Conservation (phyloP, 1,140 invertebrate genomes). For the Dreissena polymorpha region DNA sequence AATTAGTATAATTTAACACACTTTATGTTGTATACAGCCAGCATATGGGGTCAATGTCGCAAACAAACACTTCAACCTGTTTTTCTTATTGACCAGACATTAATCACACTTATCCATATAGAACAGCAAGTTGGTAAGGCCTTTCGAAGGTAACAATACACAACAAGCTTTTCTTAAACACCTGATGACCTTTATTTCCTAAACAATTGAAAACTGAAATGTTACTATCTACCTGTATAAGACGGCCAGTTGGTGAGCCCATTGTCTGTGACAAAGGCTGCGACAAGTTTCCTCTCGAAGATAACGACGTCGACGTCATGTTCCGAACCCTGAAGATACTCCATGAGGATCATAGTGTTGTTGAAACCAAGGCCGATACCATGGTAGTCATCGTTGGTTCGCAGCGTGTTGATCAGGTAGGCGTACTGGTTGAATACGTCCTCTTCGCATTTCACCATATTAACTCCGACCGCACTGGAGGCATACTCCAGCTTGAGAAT, state of each 20-base stretch:
- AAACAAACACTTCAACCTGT: too few relatives aligned
- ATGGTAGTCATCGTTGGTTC: slow-evolving; percentile 53
- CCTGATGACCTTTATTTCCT: too few relatives aligned
- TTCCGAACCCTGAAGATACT: slow-evolving; percentile 61
- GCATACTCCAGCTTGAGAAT: slow-evolving; percentile 67
- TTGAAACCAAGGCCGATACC: slow-evolving; percentile 65
- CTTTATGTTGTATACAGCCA: too few relatives aligned
- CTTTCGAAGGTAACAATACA: too few relatives aligned
- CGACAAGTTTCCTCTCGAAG: slow-evolving; percentile 59
- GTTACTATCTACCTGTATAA: slow-evolving; percentile 47
- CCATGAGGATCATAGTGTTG: slow-evolving; percentile 61
- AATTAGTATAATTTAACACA: too few relatives aligned
- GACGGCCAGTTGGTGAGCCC: slow-evolving; percentile 60
- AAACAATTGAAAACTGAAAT: too few relatives aligned
- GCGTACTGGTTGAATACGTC: slow-evolving; percentile 49
- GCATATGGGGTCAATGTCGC: too few relatives aligned
- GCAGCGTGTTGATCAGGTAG: slow-evolving; percentile 37
- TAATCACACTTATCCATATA: too few relatives aligned
- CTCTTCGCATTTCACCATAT: slow-evolving; percentile 53
- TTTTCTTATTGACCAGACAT: too few relatives aligned
- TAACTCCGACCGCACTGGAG: slow-evolving; percentile 66
- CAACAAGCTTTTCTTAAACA: too few relatives aligned
- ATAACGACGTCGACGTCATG: slow-evolving; percentile 68
- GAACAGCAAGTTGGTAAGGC: too few relatives aligned
- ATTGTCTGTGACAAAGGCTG: slow-evolving; percentile 68